Evolutionary conservation across 2,113 vertebrate genomes (phyloP), one percentile per base, ranked within the genome.

Genomic region (Xyliphius kryptos): DNA sequence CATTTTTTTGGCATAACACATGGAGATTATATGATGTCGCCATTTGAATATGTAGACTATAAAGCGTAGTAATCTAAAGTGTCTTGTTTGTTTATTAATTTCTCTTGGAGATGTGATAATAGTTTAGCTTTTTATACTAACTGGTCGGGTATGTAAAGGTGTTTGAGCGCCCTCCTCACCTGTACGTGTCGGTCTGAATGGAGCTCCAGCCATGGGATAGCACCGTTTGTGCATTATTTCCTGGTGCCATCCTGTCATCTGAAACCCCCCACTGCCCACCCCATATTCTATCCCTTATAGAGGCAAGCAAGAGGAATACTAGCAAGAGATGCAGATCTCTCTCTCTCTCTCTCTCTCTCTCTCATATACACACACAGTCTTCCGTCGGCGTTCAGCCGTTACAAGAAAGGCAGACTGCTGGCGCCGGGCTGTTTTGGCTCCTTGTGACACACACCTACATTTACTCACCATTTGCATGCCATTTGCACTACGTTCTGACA

Each of bases 401-500:
- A 86, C 82, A 77, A 82, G 85, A 86, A 85, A 81, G 83, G 80
- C 87, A 88, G 85, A 88, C 73, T 79, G 74, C 85, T 90, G 88
- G 86, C 89, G 89, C 81, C 63, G 61, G 61, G 7, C 53, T 86
- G 81, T 81, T 82, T 83, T 79, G 74, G 75, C 77, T 81, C 74
- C 72, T 38, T 58, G 60, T 43, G 55, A 53, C 68, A 57, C 71
- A 52, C 71, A 60, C 57, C 46, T 54, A 68, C 55, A 49, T 55
- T 52, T 54, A 53, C 69, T 43, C 75, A 65, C 77, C 49, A 60
- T 9, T 50, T 38, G 19, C 48, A 56, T 64, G n/a, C n/a, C 46
- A 47, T 56, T 67, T 48, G 36, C 51, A 22, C 44, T 56, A n/a
- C n/a, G n/a, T n/a, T n/a, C 19, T 50, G 46, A 49, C 17, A 22